phyloP scores from a whole-genome alignment of 2,113 vertebrate species.

The Oxyura jamaicensis region DNA sequence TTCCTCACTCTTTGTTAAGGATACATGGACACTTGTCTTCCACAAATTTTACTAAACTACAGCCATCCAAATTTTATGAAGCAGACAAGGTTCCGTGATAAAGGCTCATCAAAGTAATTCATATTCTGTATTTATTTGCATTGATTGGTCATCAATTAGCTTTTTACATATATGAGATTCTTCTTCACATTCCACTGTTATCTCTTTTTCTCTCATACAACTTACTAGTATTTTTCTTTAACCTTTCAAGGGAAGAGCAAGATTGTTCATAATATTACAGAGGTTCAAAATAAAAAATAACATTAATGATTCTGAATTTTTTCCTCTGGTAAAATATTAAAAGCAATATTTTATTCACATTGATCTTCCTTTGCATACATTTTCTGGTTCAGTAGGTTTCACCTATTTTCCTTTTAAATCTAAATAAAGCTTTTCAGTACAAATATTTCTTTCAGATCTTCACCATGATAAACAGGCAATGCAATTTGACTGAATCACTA shows the following conservation, averaged over 20 bases:
- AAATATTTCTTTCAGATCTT: conserved; percentile 33
- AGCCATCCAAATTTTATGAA: not conserved
- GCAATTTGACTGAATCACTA: not conserved
- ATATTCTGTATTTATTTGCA: not conserved
- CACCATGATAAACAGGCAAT: not conserved
- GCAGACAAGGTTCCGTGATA: not conserved
- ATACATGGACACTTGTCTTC: not conserved
- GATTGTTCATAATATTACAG: not conserved
- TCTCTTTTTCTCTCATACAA: not conserved
- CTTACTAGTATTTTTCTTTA: not conserved
- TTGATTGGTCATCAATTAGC: not conserved
- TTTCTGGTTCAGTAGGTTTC: conserved; percentile 21
- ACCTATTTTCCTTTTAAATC: not conserved
- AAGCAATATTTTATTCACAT: conserved; percentile 21
- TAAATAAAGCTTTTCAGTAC: conserved; percentile 13
- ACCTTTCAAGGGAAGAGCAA: not conserved
- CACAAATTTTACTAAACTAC: not conserved
- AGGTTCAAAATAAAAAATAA: conserved; percentile 14
- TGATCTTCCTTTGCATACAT: conserved; percentile 19
- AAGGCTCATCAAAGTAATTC: not conserved
- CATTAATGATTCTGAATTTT: not conserved
- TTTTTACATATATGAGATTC: not conserved
- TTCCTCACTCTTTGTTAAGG: not conserved
- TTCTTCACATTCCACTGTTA: not conserved
- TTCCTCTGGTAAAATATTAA: not conserved